These are phyloP conservation scores for Pristionchus entomophagus DNA, from an alignment of 2,888 invertebrate genomes.

Conservation along the genomic window DNA sequence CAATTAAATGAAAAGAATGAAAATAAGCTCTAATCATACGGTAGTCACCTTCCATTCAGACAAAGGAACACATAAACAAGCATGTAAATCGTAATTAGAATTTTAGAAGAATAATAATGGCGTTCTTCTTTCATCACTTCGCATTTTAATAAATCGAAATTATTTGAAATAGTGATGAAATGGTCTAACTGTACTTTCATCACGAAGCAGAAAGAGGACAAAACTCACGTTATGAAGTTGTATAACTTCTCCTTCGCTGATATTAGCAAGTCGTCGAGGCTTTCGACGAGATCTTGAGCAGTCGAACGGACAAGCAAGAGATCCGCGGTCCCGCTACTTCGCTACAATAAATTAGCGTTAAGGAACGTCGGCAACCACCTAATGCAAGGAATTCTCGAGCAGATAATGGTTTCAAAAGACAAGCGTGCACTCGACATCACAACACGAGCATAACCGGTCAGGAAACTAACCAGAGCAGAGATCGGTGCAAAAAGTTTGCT, in stretches of 20 bases:
- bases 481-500: not conserved
- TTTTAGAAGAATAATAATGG: no score
- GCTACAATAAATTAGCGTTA: not conserved
- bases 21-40: no score
- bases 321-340: not conserved
- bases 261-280: not conserved
- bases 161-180: no score
- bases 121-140: no score
- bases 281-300: slow-evolving; percentile 8
- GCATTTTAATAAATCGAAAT: no score
- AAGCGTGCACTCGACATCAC: not conserved
- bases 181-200: no score
- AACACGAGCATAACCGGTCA: not conserved
- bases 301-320: not conserved
- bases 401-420: not conserved
- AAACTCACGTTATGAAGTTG: not conserved
- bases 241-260: not conserved
- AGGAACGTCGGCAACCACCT: no score
- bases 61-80: no score
- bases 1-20: no score
- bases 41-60: no score
- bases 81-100: no score
- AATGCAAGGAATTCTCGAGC: not conserved
- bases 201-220: no score
- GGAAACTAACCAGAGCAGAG: slow-evolving; percentile 4